These are phyloP conservation scores for Pogonomyrmex californicus DNA, from an alignment of 1,140 invertebrate species.

Conservation along the genomic window DNA sequence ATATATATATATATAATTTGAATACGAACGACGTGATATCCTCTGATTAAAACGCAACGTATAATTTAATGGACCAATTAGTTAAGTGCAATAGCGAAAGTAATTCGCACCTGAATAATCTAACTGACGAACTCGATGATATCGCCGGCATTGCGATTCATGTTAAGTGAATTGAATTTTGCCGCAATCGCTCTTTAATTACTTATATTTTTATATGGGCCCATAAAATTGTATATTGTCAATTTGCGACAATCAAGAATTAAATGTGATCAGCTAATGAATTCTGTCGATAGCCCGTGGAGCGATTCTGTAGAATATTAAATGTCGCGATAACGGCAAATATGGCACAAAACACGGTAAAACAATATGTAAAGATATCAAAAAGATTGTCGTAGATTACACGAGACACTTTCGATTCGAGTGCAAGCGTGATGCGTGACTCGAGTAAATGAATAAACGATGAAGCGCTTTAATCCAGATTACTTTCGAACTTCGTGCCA, in stretches of 20 bases:
- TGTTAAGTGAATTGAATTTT: slow-evolving; percentile 30
- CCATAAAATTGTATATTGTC: background rate
- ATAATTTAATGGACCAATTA: slow-evolving; percentile 59
- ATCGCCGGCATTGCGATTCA: background rate
- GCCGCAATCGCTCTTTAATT: background rate
- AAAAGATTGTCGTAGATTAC: background rate
- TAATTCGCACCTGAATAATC: slow-evolving; percentile 57
- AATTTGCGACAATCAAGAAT: background rate
- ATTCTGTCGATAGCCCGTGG: background rate
- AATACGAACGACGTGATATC: slow-evolving; percentile 35
- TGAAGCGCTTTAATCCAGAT: slow-evolving; percentile 33
- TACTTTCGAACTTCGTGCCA: slow-evolving; percentile 10
- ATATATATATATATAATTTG: slow-evolving; percentile 34
- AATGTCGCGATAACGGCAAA: background rate
- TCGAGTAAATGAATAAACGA: slow-evolving; percentile 38
- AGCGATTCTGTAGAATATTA: background rate
- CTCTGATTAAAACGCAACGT: slow-evolving; percentile 49
- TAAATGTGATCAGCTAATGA: background rate
- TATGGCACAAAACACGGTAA: background rate
- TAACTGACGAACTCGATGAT: slow-evolving; percentile 38
- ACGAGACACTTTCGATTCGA: slow-evolving; percentile 2
- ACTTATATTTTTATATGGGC: background rate
- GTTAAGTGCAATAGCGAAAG: slow-evolving; percentile 52
- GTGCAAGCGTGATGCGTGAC: background rate
- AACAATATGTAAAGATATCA: background rate